Evolutionary conservation across 1,140 invertebrate genomes (phyloP).

Genomic region (Bicyclus anynana): DNA sequence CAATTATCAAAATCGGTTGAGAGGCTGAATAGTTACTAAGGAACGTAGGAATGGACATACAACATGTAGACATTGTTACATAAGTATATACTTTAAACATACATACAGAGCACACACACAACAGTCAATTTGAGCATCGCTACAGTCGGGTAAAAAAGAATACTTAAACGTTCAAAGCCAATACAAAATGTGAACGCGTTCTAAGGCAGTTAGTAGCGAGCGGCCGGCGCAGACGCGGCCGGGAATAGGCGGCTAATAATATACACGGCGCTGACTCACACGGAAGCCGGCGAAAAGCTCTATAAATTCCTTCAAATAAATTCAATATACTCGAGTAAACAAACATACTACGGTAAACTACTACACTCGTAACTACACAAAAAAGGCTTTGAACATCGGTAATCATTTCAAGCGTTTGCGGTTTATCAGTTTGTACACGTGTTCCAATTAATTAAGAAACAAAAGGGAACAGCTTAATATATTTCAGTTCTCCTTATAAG

Average conservation of each 20-base stretch:
- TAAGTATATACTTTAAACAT: too few species aligned
- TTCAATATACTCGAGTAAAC: slow-evolving; percentile 34
- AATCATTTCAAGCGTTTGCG: not conserved
- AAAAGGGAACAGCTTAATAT: not conserved
- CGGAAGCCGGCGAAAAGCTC: slow-evolving; percentile 57
- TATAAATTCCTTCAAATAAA: slow-evolving; percentile 59
- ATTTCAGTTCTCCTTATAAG: not conserved
- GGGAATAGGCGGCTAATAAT: slow-evolving; percentile 64
- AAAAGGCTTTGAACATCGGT: not conserved
- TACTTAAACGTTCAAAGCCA: not conserved
- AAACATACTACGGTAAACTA: too few species aligned
- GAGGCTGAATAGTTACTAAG: too few species aligned
- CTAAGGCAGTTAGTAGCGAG: slow-evolving; percentile 23
- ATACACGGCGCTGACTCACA: slow-evolving; percentile 48
- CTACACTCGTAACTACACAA: slow-evolving; percentile 5
- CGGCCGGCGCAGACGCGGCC: slow-evolving; percentile 32
- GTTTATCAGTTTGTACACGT: not conserved
- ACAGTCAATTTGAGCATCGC: too few species aligned
- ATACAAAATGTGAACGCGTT: slow-evolving; percentile 18
- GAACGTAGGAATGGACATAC: too few species aligned
- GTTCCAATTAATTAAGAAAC: not conserved
- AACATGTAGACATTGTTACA: too few species aligned
- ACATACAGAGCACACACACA: too few species aligned
- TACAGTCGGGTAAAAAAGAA: too few species aligned
- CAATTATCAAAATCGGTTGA: too few species aligned